A percentile compares a stretch with the other conserved stretches of the same genome.
These are phyloP conservation scores for Carcharodon carcharias DNA, from an alignment of 2,797 vertebrate species.

Conservation along the genomic window DNA sequence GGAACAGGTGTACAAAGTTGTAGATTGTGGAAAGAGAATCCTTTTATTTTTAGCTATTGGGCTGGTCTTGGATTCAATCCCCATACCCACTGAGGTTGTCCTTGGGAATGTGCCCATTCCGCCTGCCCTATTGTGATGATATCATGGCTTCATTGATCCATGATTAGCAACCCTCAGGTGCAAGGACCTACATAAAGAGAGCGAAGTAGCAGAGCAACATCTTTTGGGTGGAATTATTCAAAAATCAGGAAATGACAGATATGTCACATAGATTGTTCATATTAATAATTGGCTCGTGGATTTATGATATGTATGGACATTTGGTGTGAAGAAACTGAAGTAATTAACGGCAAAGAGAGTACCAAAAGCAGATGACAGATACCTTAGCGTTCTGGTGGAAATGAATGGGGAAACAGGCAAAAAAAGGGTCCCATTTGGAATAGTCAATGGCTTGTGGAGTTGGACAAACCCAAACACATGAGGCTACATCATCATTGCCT, in stretches of 20 bases:
- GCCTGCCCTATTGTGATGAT: neutral
- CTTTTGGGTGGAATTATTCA: neutral
- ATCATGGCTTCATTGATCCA: neutral
- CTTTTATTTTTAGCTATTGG: neutral
- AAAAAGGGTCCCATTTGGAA: neutral
- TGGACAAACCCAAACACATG: neutral
- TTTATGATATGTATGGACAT: neutral
- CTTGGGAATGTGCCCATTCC: neutral
- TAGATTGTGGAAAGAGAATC: neutral
- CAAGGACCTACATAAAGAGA: neutral
- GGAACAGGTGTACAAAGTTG: neutral
- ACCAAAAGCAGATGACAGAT: neutral
- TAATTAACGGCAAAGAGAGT: neutral
- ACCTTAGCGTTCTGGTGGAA: neutral
- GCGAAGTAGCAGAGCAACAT: neutral
- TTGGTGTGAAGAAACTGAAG: neutral
- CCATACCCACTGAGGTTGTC: neutral
- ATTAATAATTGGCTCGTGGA: neutral
- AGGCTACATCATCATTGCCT: neutral
- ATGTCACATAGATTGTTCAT: constrained; percentile 7
- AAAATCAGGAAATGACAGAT: neutral
- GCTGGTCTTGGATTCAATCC: neutral
- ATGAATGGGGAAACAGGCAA: neutral
- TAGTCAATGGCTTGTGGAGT: neutral
- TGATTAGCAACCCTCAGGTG: neutral